A percentile compares a stretch with the other conserved stretches of the same genome.
Conservation (phyloP, 2,797 vertebrate genomes). For the Sarcoramphus papa region DNA sequence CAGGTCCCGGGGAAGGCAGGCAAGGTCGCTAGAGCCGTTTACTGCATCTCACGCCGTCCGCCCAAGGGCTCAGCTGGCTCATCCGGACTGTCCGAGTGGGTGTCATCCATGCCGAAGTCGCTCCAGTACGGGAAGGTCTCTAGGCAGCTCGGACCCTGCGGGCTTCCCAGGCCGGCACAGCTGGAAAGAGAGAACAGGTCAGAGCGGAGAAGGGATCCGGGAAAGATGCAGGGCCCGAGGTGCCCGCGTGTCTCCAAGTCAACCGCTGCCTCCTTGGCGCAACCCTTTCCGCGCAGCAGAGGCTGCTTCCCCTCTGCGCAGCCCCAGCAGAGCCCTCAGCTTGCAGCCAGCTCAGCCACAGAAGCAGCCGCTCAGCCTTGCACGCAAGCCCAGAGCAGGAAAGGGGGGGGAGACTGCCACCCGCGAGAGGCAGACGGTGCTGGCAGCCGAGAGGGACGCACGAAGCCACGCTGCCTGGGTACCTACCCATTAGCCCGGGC, state of each 20-base stretch:
- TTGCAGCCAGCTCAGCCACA: background rate
- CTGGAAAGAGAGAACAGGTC: background rate
- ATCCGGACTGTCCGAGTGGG: background rate
- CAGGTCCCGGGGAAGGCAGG: background rate
- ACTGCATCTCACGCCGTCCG: background rate
- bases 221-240: background rate
- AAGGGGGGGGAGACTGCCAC: background rate
- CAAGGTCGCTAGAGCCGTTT: background rate
- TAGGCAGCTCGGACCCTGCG: background rate
- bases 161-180: background rate
- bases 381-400: background rate
- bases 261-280: background rate
- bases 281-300: too few species aligned
- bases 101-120: background rate
- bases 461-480: rapidly evolving
- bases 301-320: background rate
- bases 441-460: background rate
- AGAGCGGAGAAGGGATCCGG: background rate
- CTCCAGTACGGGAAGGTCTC: background rate
- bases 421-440: background rate
- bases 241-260: rapidly evolving
- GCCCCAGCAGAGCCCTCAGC: background rate
- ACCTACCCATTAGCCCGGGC: background rate
- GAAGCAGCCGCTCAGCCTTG: background rate
- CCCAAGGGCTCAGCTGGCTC: background rate